Conservation (phyloP, 2,113 vertebrate genomes). For the Baryphthengus martii region DNA sequence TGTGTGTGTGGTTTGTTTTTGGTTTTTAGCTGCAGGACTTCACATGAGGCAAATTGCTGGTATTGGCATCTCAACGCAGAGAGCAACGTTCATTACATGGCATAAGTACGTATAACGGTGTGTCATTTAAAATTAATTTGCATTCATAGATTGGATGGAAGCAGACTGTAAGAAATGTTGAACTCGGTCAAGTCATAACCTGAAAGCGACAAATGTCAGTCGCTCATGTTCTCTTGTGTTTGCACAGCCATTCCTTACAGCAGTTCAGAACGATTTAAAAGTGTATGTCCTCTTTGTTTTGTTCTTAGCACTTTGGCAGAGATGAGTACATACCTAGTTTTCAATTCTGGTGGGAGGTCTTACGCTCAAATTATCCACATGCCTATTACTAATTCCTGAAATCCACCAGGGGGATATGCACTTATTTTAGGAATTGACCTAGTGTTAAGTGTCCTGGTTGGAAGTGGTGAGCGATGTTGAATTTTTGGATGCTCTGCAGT, state of each 20-base stretch:
- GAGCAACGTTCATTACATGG: constrained; percentile 93
- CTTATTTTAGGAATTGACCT: not conserved
- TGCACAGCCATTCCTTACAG: not conserved
- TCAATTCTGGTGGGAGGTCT: not conserved
- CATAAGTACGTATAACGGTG: constrained; percentile 75
- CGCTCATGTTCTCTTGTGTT: not conserved
- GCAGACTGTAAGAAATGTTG: not conserved
- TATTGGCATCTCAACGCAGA: constrained; percentile 93
- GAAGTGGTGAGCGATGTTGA: not conserved
- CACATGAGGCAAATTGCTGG: constrained; percentile 85
- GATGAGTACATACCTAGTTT: rapidly evolving
- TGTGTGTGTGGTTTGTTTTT: not conserved
- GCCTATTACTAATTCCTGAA: not conserved
- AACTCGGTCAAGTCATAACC: not conserved
- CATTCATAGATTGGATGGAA: not conserved
- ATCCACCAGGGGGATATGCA: not conserved
- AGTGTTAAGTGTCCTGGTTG: not conserved
- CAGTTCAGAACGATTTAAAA: not conserved
- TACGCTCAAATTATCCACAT: rapidly evolving
- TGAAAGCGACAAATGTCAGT: not conserved
- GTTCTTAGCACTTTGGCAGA: not conserved
- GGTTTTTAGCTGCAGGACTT: constrained; percentile 81
- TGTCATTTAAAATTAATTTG: not conserved
- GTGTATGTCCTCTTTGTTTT: not conserved
- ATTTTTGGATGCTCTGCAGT: not conserved